phyloP scores from a whole-genome alignment of 2,888 invertebrate species.

The Ichneumon xanthorius region DNA sequence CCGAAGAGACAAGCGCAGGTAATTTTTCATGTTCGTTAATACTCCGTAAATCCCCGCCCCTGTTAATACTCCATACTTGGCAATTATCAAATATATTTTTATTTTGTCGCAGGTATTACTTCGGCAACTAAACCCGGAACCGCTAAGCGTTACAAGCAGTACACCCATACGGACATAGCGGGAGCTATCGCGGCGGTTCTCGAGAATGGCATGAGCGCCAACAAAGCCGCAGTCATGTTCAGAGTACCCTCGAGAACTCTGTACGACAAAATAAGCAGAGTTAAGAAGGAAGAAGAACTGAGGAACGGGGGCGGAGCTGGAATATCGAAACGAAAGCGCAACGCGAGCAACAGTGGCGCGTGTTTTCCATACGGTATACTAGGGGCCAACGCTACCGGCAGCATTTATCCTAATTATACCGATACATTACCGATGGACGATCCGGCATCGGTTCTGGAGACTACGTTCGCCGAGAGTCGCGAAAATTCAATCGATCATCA shows the following conservation, averaged over 20 bases:
- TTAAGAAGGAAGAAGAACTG: conserved; percentile 78
- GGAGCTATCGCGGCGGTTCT: conserved; percentile 94
- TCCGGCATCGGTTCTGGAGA: conserved; percentile 87
- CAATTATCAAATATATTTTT: conserved; percentile 10
- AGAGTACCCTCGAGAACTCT: conserved; percentile 95
- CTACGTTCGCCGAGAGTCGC: conserved; percentile 89
- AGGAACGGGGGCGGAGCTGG: conserved; percentile 93
- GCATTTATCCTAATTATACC: conserved; percentile 85
- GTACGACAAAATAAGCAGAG: conserved; percentile 91
- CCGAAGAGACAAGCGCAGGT: conserved; percentile 66
- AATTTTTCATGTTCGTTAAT: conserved; percentile 18
- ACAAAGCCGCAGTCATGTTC: conserved; percentile 94
- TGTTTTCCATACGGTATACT: conserved; percentile 89
- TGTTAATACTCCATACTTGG: background rate
- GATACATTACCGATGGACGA: conserved; percentile 77
- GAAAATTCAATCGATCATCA: conserved; percentile 87
- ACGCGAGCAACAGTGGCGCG: conserved; percentile 83
- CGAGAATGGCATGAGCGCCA: conserved; percentile 94
- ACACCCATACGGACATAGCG: conserved; percentile 94
- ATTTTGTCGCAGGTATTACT: conserved; percentile 14
- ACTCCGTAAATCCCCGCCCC: no score
- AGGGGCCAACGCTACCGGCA: conserved; percentile 84
- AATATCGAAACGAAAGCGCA: conserved; percentile 90
- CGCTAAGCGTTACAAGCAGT: conserved; percentile 95
- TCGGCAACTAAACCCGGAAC: conserved; percentile 94